Evolutionary conservation across 2,797 vertebrate species (phyloP), one percentile per base, ranked within the genome.

Genomic region (Harpagifer antarcticus): DNA sequence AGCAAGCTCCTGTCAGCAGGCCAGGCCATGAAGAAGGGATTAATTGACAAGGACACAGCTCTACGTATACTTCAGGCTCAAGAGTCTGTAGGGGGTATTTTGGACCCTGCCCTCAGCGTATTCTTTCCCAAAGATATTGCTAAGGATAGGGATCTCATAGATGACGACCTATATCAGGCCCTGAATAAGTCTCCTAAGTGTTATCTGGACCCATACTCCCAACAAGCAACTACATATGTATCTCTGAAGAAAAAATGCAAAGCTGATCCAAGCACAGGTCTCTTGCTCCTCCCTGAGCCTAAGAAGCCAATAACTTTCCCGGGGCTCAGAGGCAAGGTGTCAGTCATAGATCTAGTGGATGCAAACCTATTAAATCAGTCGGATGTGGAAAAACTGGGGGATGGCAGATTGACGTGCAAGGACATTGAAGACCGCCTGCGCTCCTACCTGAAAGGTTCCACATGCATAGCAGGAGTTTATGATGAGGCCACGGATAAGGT

Each of bases 391-490:
- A 89, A 96, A 79, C 84, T 99, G 53, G 95, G 93, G 84, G 88
- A 91, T 10, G 97, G 98, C 31, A 95, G 88, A 75, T 87, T 99
- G 83, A 96, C 95, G 43, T 94, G 94, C 27, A 91, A 96, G 19
- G 96, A 98, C 74, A 96, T 99, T 76, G 96, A 96, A 52, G 89
- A 95, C 20, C 93, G 94, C 54, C 96, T 98, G 61, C 93, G 90
- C 59, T 92, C 95, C 73, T 99, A 97, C 85, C 94, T 99, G 23
- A 94, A 95, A 75, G 97, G 96, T 54, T 98, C 97, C 17, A 96
- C 95, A 67, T 98, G 97, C 87, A 99, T 99, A 74, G 96, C 98
- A n/a, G 98, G 98, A 56, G 95, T 99, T 78, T 97, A 96, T 85
- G 96, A 98, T 16, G 96, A 99, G 76, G 92, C 95, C 66, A 96